phyloP scores from a whole-genome alignment of 2,113 vertebrate species.

The Lepus europaeus region DNA sequence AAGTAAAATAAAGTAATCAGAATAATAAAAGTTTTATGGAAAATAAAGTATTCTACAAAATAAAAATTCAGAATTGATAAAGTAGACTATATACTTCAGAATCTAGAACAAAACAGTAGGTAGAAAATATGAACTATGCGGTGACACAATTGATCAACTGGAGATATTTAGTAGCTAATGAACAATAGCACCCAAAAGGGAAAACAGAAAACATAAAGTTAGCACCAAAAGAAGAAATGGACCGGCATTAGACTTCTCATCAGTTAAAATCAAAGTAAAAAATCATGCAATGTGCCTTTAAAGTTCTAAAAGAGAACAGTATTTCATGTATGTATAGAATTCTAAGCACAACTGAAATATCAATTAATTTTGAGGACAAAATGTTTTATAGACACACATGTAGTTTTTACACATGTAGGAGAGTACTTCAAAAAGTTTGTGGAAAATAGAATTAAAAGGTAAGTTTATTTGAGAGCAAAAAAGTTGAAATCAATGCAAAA shows the following conservation, averaged over 20 bases:
- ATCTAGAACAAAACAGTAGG: neutral
- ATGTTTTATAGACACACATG: neutral
- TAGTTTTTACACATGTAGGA: neutral
- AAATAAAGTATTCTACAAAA: conserved; percentile 16
- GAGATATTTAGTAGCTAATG: neutral
- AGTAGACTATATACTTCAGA: neutral
- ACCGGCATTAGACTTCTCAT: neutral
- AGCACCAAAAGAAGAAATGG: conserved; percentile 15
- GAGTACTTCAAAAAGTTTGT: too few species aligned
- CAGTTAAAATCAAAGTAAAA: neutral
- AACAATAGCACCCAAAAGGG: neutral
- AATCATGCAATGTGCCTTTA: neutral
- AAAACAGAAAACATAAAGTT: neutral
- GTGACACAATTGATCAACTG: neutral
- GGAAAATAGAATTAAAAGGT: too few species aligned
- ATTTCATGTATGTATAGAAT: neutral
- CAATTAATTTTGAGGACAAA: neutral
- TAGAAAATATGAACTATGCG: neutral
- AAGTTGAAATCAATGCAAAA: too few species aligned
- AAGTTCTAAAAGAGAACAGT: neutral
- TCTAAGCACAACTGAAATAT: conserved; percentile 12
- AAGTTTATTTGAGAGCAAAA: too few species aligned
- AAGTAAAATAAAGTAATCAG: neutral
- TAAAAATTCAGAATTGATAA: conserved; percentile 11
- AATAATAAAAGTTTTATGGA: neutral